phyloP scores from a whole-genome alignment of 2,797 vertebrate species.

The Setipinna tenuifilis region DNA sequence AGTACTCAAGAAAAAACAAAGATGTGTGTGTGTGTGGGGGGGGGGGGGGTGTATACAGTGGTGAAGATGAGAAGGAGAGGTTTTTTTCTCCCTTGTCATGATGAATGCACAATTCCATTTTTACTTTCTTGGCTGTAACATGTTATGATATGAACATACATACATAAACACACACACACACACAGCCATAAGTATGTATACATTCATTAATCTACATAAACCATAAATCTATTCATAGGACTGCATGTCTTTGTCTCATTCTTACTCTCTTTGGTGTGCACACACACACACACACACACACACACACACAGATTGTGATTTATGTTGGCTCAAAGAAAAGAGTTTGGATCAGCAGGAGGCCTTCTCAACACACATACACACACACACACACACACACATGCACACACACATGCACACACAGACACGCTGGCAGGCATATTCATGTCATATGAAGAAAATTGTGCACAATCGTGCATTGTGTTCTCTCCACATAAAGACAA shows the following conservation, averaged over 20 bases:
- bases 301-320: conserved; percentile 5
- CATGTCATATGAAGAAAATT: too few relatives aligned
- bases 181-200: not conserved
- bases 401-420: too few relatives aligned
- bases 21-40: too few relatives aligned
- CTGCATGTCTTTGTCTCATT: not conserved
- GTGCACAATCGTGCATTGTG: not conserved
- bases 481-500: not conserved
- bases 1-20: too few relatives aligned
- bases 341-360: not conserved
- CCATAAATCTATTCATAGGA: too few relatives aligned
- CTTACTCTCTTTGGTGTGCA: not conserved
- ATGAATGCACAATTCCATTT: too few relatives aligned
- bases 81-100: too few relatives aligned
- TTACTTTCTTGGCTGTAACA: too few relatives aligned
- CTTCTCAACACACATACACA: not conserved
- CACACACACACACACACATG: not conserved
- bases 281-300: not conserved
- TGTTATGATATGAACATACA: too few relatives aligned
- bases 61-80: too few relatives aligned
- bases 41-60: too few relatives aligned
- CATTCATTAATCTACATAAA: not conserved
- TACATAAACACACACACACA: not conserved
- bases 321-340: not conserved
- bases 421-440: too few relatives aligned